phyloP scores from a whole-genome alignment of 1,140 invertebrate species.

The Patella vulgata region DNA sequence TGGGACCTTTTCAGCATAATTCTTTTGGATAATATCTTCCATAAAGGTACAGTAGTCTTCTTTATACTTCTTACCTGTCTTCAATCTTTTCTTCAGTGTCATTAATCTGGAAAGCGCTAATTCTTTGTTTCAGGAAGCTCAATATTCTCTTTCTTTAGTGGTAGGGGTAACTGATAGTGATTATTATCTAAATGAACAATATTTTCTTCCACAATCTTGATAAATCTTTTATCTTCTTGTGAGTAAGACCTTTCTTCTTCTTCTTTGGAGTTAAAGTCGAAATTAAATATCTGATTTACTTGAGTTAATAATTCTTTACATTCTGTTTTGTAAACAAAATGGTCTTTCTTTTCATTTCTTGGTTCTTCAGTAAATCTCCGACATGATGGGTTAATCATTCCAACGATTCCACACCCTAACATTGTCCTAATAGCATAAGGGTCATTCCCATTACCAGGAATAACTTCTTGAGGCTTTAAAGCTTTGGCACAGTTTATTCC shows the following conservation, averaged over 20 bases:
- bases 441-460: too few relatives aligned
- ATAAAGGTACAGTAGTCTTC: constrained; percentile 8
- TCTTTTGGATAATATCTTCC: constrained; percentile 9
- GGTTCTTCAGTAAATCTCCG: not conserved
- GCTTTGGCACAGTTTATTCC: not conserved
- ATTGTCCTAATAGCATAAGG: not conserved
- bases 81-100: constrained; percentile 3
- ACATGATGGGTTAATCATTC: too few relatives aligned
- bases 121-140: constrained; percentile 11
- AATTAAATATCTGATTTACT: constrained; percentile 14
- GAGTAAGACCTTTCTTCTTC: constrained; percentile 2
- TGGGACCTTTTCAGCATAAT: constrained; percentile 21
- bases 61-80: constrained; percentile 2
- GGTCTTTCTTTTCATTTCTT: not conserved
- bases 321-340: not conserved
- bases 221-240: constrained; percentile 19
- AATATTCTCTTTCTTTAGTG: constrained; percentile 7
- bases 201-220: constrained; percentile 8
- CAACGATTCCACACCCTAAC: constrained; percentile 4
- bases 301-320: constrained; percentile 9
- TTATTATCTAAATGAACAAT: constrained; percentile 9
- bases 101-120: constrained; percentile 16
- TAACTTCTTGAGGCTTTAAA: not conserved
- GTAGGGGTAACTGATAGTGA: constrained; percentile 33
- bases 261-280: constrained; percentile 17